These are phyloP conservation scores for Symphodus melops DNA, from an alignment of 2,113 vertebrate species.

Conservation along the genomic window DNA sequence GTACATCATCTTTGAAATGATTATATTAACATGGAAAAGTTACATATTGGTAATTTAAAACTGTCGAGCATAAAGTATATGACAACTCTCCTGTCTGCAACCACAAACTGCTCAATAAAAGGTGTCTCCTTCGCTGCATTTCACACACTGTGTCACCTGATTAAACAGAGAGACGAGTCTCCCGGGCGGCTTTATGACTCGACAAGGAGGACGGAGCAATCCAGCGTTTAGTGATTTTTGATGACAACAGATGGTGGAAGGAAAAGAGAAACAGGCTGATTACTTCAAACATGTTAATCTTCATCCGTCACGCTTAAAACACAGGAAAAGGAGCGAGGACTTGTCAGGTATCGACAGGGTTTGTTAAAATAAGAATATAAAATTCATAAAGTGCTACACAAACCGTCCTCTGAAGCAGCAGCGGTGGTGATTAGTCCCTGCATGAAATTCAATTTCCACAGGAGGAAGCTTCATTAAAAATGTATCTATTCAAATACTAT, in stretches of 20 bases:
- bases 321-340: background rate
- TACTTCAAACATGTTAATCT: background rate
- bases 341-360: background rate
- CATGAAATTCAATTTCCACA: conserved; percentile 40
- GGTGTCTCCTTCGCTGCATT: background rate
- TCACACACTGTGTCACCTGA: background rate
- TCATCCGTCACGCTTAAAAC: background rate
- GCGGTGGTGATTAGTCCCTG: background rate
- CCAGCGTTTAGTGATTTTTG: background rate
- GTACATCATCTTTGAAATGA: too few species aligned
- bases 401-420: background rate
- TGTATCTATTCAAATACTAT: conserved; percentile 15
- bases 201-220: background rate
- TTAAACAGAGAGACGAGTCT: background rate
- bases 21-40: too few species aligned
- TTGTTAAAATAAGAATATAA: background rate
- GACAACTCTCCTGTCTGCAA: too few species aligned
- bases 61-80: too few species aligned
- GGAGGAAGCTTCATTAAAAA: conserved; percentile 33
- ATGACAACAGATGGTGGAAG: background rate
- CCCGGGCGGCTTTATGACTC: background rate
- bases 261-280: background rate
- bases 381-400: background rate
- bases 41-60: too few species aligned
- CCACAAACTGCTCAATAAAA: background rate